Evolutionary conservation across 1,140 invertebrate species (phyloP).

Genomic region (Condylostylus longicornis): DNA sequence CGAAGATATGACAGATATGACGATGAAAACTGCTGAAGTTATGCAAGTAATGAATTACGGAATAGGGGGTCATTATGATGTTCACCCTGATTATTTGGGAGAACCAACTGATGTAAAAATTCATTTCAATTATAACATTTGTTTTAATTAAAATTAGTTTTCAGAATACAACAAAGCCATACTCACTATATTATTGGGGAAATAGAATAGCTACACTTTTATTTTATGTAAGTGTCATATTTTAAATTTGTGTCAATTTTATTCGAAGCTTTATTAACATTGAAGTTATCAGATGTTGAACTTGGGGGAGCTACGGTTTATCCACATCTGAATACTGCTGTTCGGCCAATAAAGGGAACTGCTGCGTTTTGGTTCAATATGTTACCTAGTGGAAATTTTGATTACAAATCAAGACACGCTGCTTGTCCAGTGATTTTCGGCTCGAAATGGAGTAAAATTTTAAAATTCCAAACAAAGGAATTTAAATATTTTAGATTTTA

Average conservation of each 20-base stretch:
- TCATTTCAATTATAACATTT: no score
- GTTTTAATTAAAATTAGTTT: no score
- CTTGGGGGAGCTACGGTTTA: slow-evolving; percentile 95
- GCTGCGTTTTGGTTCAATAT: slow-evolving; percentile 96
- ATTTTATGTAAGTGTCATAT: slow-evolving; percentile 57
- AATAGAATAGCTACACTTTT: slow-evolving; percentile 91
- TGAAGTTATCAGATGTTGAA: slow-evolving; percentile 50
- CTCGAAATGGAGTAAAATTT: slow-evolving; percentile 78
- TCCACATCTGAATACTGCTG: slow-evolving; percentile 61
- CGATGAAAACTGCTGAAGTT: slow-evolving; percentile 79
- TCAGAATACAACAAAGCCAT: no score
- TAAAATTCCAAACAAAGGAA: neutral
- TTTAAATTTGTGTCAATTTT: neutral
- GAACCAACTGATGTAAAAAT: slow-evolving; percentile 9
- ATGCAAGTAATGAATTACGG: slow-evolving; percentile 97
- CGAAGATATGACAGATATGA: slow-evolving; percentile 67
- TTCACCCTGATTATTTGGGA: slow-evolving; percentile 91
- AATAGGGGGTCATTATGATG: slow-evolving; percentile 98
- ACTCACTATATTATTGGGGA: slow-evolving; percentile 55
- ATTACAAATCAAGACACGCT: slow-evolving; percentile 83
- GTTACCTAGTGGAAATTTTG: slow-evolving; percentile 78
- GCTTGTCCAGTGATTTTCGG: slow-evolving; percentile 94
- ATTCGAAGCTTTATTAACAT: slow-evolving; percentile 62
- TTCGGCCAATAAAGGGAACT: slow-evolving; percentile 79
- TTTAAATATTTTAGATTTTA: slow-evolving; percentile 10